Evolutionary conservation across 2,113 vertebrate species (phyloP).

Genomic region (Empidonax alnorum): DNA sequence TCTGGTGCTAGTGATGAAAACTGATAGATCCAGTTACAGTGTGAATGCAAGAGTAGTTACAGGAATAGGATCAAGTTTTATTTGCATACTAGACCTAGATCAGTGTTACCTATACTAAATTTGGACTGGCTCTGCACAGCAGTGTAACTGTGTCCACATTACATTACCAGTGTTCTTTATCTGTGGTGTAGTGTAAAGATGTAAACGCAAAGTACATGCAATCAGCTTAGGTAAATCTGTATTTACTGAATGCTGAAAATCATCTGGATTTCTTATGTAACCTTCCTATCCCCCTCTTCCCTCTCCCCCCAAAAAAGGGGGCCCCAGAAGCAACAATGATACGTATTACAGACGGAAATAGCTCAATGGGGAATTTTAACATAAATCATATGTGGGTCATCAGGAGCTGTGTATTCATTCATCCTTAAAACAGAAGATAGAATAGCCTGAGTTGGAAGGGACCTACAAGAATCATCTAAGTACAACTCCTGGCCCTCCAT

Average conservation of each 20-base stretch:
- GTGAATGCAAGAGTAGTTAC: neutral
- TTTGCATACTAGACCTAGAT: neutral
- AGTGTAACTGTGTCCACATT: neutral
- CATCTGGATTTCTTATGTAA: neutral
- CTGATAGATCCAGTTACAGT: neutral
- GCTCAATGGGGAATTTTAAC: neutral
- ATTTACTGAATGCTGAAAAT: neutral
- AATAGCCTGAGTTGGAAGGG: neutral
- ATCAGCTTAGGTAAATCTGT: neutral
- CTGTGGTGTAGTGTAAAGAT: neutral
- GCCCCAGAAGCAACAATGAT: neutral
- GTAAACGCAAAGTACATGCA: neutral
- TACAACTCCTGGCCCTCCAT: neutral
- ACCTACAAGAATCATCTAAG: neutral
- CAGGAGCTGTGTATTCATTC: neutral
- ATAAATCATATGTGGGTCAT: neutral
- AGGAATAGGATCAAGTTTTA: neutral
- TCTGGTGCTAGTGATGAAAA: neutral
- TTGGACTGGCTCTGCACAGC: neutral
- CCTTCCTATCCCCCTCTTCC: too few species aligned
- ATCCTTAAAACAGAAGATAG: neutral
- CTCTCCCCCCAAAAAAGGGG: neutral
- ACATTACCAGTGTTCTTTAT: neutral
- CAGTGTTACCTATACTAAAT: neutral
- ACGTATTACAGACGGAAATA: neutral